These are phyloP conservation scores for Chlamydotis undulata DNA, from an alignment of 2,113 vertebrate genomes.

Conservation along the genomic window DNA sequence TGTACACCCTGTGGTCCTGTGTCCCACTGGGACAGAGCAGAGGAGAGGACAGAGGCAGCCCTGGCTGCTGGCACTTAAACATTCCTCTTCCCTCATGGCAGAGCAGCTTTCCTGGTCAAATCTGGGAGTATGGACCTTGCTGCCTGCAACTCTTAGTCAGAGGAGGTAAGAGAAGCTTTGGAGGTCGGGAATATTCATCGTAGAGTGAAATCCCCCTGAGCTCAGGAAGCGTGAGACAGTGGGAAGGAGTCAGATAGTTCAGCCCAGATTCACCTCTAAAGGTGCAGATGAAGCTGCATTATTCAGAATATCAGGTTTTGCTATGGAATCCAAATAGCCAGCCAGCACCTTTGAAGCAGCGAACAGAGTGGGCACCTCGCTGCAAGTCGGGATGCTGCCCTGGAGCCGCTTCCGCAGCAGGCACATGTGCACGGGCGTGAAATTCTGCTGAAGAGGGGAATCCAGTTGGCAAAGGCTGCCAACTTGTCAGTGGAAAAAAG, in stretches of 20 bases:
- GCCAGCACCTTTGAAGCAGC: background rate
- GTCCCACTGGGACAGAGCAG: rapidly evolving
- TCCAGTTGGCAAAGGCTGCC: background rate
- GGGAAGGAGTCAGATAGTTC: background rate
- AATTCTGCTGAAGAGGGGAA: background rate
- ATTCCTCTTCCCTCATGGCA: rapidly evolving
- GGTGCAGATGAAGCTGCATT: background rate
- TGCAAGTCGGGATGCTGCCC: background rate
- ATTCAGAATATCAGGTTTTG: background rate
- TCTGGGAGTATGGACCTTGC: background rate
- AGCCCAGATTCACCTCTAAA: background rate
- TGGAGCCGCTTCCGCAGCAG: background rate
- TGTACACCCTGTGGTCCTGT: rapidly evolving
- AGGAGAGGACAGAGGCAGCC: background rate
- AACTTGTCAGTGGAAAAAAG: slow-evolving; percentile 9
- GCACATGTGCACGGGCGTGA: rapidly evolving
- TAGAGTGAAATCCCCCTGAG: background rate
- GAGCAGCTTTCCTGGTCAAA: background rate
- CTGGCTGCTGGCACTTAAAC: background rate
- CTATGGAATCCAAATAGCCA: background rate
- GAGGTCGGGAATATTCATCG: background rate
- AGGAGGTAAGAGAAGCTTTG: background rate
- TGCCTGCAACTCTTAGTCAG: background rate
- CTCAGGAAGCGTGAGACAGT: background rate
- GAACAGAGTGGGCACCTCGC: background rate